Evolutionary conservation across 2,888 invertebrate genomes (phyloP), one percentile per base, ranked within the genome.

Genomic region (Creontiades dilutus): DNA sequence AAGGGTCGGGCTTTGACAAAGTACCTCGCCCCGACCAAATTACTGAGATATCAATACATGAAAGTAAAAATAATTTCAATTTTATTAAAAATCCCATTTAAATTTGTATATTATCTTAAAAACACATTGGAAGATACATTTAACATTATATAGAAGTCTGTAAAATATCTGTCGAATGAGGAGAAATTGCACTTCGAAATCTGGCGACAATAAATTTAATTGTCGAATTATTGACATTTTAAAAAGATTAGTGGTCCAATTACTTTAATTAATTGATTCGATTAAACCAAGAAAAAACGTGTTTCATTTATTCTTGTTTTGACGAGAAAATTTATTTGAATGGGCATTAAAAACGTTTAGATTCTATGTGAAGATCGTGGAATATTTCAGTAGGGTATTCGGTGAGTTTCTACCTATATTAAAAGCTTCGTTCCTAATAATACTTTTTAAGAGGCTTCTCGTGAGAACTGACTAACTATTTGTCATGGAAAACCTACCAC

Each of bases 401-500:
- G 23, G 68, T 68, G 68, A 68, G 23, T 37, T 68, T 23, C 68
- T 68, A 68, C 13, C 68, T 68, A 68, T 23, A 5, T 57, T 68
- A 68, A 23, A 68, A 68, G 68, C 68, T 68, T 68, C 68, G 23
- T 61, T 61, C 19, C 23, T 68, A 68, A 23, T 68, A 68, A 68
- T 68, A 68, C 68, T 27, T 68, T n/a, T 19, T 14, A 52, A 52
- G 27, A 68, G 68, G 68, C 68, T 68, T 68, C 68, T 12, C 9
- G 23, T 68, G 68, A 68, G 13, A 68, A 68, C 68, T 27, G 61
- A 61, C n/a, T 19, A 68, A 19, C 9, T 19, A 68, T 68, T 23
- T 68, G 23, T 68, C 12, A 68, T 68, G 11, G 23, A 68, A 68
- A 68, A 68, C 19, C 19, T 27, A 23, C 19, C 19, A 12, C 68